Evolutionary conservation across 2,797 vertebrate genomes (phyloP).

Genomic region (Tarsius wallacei): DNA sequence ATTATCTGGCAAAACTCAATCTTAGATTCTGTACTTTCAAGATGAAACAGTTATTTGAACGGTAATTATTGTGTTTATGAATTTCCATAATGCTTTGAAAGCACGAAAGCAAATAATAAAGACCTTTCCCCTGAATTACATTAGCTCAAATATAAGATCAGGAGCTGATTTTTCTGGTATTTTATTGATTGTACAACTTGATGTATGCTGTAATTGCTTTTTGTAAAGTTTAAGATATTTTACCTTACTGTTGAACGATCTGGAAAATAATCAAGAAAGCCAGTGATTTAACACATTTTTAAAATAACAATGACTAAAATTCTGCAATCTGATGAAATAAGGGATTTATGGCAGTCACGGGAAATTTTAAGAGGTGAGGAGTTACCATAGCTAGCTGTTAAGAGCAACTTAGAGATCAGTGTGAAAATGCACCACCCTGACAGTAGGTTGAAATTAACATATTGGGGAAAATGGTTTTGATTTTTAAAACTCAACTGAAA

Average conservation of each 20-base stretch:
- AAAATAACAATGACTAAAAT: slow-evolving; percentile 61
- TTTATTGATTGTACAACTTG: slow-evolving; percentile 72
- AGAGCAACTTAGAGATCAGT: background rate
- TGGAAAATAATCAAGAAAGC: slow-evolving; percentile 61
- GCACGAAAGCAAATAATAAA: slow-evolving; percentile 79
- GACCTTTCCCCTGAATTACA: slow-evolving; percentile 70
- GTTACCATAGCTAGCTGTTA: background rate
- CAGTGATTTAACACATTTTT: slow-evolving; percentile 54
- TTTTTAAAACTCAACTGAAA: slow-evolving; percentile 20
- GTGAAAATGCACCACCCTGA: background rate
- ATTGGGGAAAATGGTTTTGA: background rate
- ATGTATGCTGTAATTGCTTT: slow-evolving; percentile 76
- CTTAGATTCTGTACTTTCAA: slow-evolving; percentile 64
- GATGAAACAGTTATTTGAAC: slow-evolving; percentile 76
- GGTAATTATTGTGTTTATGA: slow-evolving; percentile 78
- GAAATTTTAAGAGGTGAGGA: background rate
- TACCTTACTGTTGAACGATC: slow-evolving; percentile 49
- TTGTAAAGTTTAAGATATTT: slow-evolving; percentile 69
- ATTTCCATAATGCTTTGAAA: slow-evolving; percentile 80
- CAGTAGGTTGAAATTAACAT: background rate
- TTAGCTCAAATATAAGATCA: slow-evolving; percentile 63
- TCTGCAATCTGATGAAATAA: background rate
- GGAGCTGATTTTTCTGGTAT: slow-evolving; percentile 62
- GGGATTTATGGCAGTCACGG: background rate
- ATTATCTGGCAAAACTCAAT: slow-evolving; percentile 75